Base-by-base conservation (phyloP, 2,113 vertebrate genomes). In the Lycocorax pyrrhopterus region DNA sequence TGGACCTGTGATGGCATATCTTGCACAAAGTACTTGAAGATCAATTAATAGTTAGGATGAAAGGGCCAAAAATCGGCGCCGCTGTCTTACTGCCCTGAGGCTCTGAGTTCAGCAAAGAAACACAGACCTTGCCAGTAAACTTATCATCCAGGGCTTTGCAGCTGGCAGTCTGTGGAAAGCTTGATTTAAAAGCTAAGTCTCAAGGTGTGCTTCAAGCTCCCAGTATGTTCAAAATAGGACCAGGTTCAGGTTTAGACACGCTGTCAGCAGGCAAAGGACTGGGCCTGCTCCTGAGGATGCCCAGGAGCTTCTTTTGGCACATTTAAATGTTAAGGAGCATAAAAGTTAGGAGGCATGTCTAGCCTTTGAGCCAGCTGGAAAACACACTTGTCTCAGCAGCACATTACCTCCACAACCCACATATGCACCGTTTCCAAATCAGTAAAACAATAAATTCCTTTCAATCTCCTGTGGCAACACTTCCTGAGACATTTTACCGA, bases 321-420 rank as follows among this genome's bases (percentile, higher is more conserved):
- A 53, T 68, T 60, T 72, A 56, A 95, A 63, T 86, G 68, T 56
- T 96, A 92, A 84, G 73, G 76, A 95, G 78, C 35, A 86, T 88
- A 64, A 80, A 93, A 95, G 88, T 90, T 69, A 39, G 88, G 80
- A 96, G 96, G 96, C 96, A 96, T 96, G 94, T 97, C 96, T 97
- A 96, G 92, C 93, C 93, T 96, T 91, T 83, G 90, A 91, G 94
- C 90, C 94, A 97, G 88, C 93, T 97, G 96, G 94, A 97, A 95
- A 60, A 96, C 27, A 1, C 90, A 23, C 80, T 97, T 90, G 96
- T 95, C 95, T 96, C 94, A 92, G 90, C 92, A 96, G 86, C 80
- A 79, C 64, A 89, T 92, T 95, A 90, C 83, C 94, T 95, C 91
- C 68, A 74, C 78, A 96, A 69, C 76, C 68, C 86, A 84, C 94